These are phyloP conservation scores for Agelaius phoeniceus DNA, from an alignment of 2,113 vertebrate species.

Conservation along the genomic window DNA sequence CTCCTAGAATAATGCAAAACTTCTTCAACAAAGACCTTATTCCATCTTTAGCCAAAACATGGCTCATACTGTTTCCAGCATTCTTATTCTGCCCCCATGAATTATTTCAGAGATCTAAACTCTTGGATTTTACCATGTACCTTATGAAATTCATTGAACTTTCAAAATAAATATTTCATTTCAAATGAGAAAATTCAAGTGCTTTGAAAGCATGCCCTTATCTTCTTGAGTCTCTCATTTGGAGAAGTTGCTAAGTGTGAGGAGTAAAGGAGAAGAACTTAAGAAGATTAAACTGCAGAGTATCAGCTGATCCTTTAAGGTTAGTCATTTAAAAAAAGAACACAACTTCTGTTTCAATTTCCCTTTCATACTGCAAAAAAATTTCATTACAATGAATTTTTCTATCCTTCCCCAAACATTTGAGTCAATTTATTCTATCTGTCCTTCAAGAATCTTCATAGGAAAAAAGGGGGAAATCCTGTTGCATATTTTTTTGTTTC, in stretches of 20 bases:
- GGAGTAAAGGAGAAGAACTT: background rate
- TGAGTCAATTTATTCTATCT: background rate
- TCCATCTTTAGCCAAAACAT: too few relatives aligned
- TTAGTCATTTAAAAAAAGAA: background rate
- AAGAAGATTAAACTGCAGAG: background rate
- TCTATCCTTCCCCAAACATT: background rate
- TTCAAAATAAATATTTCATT: background rate
- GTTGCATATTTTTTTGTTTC: background rate
- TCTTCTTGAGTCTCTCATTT: background rate
- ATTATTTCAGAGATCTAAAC: too few relatives aligned
- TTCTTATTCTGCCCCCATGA: too few relatives aligned
- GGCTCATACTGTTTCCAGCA: too few relatives aligned
- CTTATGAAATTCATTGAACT: too few relatives aligned
- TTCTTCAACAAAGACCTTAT: too few relatives aligned
- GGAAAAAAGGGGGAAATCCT: accelerated
- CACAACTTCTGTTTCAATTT: background rate
- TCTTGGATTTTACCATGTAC: too few relatives aligned
- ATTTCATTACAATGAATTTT: background rate
- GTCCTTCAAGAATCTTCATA: background rate
- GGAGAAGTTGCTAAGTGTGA: background rate
- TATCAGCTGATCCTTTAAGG: background rate
- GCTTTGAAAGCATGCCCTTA: background rate
- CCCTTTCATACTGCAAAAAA: background rate
- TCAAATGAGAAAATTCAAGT: background rate
- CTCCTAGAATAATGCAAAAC: too few relatives aligned